These are phyloP conservation scores for Myrmecobius fasciatus DNA, from an alignment of 2,113 vertebrate species.

Conservation along the genomic window DNA sequence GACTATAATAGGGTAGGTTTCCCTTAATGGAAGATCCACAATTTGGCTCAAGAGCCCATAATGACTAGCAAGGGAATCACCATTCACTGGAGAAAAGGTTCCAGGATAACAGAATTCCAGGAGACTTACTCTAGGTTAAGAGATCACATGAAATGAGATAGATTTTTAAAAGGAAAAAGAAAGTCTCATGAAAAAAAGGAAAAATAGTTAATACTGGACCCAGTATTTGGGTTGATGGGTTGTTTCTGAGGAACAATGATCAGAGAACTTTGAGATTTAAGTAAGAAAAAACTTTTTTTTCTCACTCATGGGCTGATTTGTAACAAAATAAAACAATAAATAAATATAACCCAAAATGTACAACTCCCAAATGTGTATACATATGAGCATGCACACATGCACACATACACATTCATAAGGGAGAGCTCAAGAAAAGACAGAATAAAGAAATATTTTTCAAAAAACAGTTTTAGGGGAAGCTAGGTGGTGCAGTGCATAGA, in stretches of 20 bases:
- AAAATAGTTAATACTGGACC: not conserved
- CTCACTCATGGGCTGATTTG: not conserved
- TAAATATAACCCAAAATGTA: not conserved
- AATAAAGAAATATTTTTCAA: not conserved
- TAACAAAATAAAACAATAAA: not conserved
- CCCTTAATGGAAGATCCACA: not conserved
- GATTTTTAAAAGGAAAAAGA: not conserved
- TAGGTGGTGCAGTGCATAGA: too few relatives aligned
- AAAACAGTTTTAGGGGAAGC: too few relatives aligned
- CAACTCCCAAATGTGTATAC: not conserved
- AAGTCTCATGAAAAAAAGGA: not conserved
- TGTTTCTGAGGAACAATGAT: not conserved
- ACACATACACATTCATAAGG: not conserved
- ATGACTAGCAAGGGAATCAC: not conserved
- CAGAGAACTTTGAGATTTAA: not conserved
- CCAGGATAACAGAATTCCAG: not conserved
- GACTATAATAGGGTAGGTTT: not conserved
- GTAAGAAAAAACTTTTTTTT: not conserved
- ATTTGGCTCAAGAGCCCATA: not conserved
- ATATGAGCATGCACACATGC: not conserved
- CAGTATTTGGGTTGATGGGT: not conserved
- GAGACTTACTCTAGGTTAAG: not conserved
- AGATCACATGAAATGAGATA: not conserved
- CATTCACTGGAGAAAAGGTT: not conserved
- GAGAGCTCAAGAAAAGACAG: not conserved